These are phyloP conservation scores for Thalassophryne amazonica DNA, from an alignment of 2,797 vertebrate genomes.

Conservation along the genomic window DNA sequence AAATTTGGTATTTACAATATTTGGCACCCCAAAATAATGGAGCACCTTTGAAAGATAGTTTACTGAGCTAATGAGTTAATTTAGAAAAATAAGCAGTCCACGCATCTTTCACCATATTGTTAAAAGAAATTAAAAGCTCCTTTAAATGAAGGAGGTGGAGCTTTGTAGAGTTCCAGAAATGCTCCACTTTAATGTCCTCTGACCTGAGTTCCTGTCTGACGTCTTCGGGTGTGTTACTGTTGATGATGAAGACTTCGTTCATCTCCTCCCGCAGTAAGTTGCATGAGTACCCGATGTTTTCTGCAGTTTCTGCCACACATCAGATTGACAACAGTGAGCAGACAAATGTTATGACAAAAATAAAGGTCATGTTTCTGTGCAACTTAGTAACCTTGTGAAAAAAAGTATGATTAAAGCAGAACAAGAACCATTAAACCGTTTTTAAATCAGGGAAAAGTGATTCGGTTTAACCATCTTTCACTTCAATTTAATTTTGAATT, in stretches of 20 bases:
- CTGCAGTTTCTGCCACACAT: slow-evolving; percentile 85
- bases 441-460: too few relatives aligned
- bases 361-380: rapidly evolving
- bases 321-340: not conserved
- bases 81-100: too few relatives aligned
- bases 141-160: too few relatives aligned
- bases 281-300: slow-evolving; percentile 94
- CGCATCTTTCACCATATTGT: too few relatives aligned
- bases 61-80: too few relatives aligned
- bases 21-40: too few relatives aligned
- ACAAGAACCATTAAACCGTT: not conserved
- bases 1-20: too few relatives aligned
- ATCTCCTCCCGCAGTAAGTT: slow-evolving; percentile 90
- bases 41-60: too few relatives aligned
- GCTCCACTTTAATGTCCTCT: slow-evolving; percentile 7
- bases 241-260: slow-evolving; percentile 84
- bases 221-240: slow-evolving; percentile 73
- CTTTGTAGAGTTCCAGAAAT: too few relatives aligned
- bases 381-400: not conserved
- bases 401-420: not conserved
- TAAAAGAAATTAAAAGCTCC: too few relatives aligned
- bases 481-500: too few relatives aligned
- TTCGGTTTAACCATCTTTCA: too few relatives aligned
- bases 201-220: slow-evolving; percentile 88
- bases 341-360: not conserved